phyloP scores from a whole-genome alignment of 1,140 invertebrate species.

The Onthophagus taurus region DNA sequence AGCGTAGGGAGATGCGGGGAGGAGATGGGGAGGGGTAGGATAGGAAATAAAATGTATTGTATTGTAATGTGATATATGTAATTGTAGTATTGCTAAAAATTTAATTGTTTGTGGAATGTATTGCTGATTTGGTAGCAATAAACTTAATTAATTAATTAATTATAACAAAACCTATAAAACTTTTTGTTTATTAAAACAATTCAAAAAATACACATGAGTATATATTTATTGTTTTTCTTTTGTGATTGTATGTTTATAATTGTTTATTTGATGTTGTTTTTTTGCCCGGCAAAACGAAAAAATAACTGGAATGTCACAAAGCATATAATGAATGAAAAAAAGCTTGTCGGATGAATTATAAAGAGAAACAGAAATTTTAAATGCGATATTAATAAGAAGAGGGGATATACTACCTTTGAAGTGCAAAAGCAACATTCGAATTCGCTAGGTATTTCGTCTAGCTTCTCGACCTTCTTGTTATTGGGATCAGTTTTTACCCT shows the following conservation, averaged over 20 bases:
- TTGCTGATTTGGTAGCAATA: no score
- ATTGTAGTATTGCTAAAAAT: no score
- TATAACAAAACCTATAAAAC: not conserved
- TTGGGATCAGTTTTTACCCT: conserved; percentile 53
- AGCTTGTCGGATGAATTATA: conserved; percentile 9
- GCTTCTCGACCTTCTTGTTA: conserved; percentile 57
- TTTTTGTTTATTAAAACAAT: not conserved
- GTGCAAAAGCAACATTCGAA: conserved; percentile 95
- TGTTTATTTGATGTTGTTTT: no score
- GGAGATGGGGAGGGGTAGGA: no score
- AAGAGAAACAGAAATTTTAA: no score
- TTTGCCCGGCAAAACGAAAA: no score
- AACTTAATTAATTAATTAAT: no score
- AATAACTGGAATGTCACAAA: not conserved
- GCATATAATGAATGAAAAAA: conserved; percentile 1
- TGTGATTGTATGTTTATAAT: no score
- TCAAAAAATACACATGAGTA: not conserved
- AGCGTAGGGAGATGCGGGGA: no score
- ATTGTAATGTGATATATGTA: no score
- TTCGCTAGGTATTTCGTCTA: conserved; percentile 77
- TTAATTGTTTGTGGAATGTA: no score
- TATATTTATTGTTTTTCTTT: not conserved
- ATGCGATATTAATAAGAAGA: conserved; percentile 24
- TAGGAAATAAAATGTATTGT: no score
- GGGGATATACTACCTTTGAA: conserved; percentile 68